Evolutionary conservation across 2,113 vertebrate species (phyloP).

Genomic region (Hippocampus barbouri): DNA sequence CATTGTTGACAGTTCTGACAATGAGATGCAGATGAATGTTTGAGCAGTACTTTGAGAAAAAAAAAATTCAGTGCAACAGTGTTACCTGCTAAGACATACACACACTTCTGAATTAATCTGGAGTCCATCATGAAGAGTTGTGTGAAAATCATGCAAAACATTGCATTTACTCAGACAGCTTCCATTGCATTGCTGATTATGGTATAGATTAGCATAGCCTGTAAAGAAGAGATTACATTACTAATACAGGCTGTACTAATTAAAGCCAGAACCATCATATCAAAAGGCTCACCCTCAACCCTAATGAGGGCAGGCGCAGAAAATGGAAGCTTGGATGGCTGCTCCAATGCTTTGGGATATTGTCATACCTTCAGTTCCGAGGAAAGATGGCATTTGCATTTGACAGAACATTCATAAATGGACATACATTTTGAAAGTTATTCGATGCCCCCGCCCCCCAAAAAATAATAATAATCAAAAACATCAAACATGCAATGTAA

Average conservation of each 20-base stretch:
- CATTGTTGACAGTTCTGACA: too few relatives aligned
- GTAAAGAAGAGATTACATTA: slow-evolving; percentile 79
- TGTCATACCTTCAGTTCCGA: not conserved
- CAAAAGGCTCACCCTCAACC: not conserved
- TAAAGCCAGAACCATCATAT: slow-evolving; percentile 80
- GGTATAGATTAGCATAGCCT: slow-evolving; percentile 84
- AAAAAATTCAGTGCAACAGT: too few relatives aligned
- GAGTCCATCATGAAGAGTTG: not conserved
- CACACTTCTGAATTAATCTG: not conserved
- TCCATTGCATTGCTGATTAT: slow-evolving; percentile 76
- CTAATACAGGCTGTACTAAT: slow-evolving; percentile 86
- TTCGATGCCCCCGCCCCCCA: too few relatives aligned
- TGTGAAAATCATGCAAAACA: not conserved
- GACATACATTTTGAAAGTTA: too few relatives aligned
- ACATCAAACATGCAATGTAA: too few relatives aligned
- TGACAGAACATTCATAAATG: not conserved
- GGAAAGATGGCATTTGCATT: not conserved
- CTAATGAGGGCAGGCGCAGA: not conserved
- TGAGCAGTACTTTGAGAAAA: too few relatives aligned
- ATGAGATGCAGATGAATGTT: too few relatives aligned
- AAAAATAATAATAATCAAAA: too few relatives aligned
- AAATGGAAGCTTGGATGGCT: not conserved
- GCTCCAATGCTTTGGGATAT: not conserved
- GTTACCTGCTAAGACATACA: not conserved
- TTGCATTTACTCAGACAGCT: not conserved